Evolutionary conservation across 2,797 vertebrate genomes (phyloP).

Genomic region (Buphagus erythrorhynchus): DNA sequence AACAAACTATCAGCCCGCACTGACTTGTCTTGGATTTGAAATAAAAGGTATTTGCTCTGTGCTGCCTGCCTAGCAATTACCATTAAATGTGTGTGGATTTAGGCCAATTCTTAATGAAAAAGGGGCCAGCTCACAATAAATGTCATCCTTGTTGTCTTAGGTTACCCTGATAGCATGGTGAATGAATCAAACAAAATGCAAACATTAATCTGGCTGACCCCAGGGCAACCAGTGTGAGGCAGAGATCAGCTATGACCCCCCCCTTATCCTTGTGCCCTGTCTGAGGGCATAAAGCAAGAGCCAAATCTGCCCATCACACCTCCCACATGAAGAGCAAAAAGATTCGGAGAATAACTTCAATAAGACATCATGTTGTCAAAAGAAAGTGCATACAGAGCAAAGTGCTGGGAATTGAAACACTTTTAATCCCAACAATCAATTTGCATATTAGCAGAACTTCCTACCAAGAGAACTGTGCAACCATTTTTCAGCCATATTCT

Average conservation of each 20-base stretch:
- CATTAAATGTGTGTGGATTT: constrained; percentile 52
- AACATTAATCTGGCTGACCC: background rate
- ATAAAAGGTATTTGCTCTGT: constrained; percentile 65
- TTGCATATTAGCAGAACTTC: background rate
- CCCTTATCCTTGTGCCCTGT: background rate
- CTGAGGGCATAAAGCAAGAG: background rate
- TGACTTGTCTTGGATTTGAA: constrained; percentile 67
- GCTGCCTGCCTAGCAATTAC: constrained; percentile 55
- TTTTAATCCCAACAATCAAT: background rate
- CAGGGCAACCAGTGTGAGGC: background rate
- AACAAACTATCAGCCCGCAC: constrained; percentile 62
- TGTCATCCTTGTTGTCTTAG: constrained; percentile 25
- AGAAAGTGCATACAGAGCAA: background rate
- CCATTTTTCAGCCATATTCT: background rate
- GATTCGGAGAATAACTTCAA: background rate
- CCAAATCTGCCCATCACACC: background rate
- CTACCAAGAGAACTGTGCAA: background rate
- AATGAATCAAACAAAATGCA: constrained; percentile 30
- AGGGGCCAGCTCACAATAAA: constrained; percentile 40
- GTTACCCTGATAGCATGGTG: background rate
- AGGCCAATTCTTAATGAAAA: constrained; percentile 61
- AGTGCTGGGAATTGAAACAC: background rate
- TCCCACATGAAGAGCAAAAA: background rate
- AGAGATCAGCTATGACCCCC: background rate
- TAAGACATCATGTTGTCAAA: background rate